A percentile compares a stretch with the other conserved stretches of the same genome.
Evolutionary conservation across 2,888 invertebrate genomes (phyloP).

Genomic region (Aphrophora alni): DNA sequence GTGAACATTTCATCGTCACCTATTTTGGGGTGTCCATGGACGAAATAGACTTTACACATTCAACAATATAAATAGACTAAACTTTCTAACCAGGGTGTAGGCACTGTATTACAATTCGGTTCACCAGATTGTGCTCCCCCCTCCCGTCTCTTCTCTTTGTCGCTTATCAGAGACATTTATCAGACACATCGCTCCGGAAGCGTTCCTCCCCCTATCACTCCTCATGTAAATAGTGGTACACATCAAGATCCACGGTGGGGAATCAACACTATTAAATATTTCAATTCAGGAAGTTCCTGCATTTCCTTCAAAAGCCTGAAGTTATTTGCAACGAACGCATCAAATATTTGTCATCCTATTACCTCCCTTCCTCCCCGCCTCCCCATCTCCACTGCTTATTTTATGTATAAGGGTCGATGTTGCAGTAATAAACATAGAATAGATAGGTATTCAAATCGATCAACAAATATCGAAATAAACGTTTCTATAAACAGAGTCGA

Average conservation of each 20-base stretch:
- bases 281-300: background rate
- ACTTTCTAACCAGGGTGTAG: background rate
- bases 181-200: background rate
- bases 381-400: too few species aligned
- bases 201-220: background rate
- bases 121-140: background rate
- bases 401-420: too few species aligned
- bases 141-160: background rate
- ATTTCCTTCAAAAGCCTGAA: background rate
- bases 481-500: too few species aligned
- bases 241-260: background rate
- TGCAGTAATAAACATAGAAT: too few species aligned
- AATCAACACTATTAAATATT: background rate
- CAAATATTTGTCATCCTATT: background rate
- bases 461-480: too few species aligned
- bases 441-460: too few species aligned
- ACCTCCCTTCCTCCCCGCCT: background rate
- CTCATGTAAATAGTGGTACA: background rate
- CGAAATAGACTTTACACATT: too few species aligned
- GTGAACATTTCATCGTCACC: too few species aligned
- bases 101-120: background rate
- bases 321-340: background rate
- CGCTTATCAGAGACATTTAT: slow-evolving; percentile 2
- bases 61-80: background rate
- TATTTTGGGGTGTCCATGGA: too few species aligned